These are phyloP conservation scores for Schizotus pectinicornis DNA, from an alignment of 2,888 invertebrate species.

Conservation along the genomic window DNA sequence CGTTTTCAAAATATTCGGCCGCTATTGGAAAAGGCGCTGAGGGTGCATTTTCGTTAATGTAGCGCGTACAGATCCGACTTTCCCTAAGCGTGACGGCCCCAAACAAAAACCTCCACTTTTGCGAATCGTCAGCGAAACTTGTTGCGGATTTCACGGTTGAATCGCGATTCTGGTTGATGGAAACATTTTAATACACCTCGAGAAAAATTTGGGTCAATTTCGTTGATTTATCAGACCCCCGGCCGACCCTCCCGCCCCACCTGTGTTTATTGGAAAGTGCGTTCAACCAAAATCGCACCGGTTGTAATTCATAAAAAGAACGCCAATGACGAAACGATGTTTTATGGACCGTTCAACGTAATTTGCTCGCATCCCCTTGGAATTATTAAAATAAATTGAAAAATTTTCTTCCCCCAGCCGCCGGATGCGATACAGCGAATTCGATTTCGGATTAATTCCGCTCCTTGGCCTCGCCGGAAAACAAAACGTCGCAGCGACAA, in stretches of 20 bases:
- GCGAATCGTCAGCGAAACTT: too few relatives aligned
- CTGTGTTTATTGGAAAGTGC: conserved; percentile 34
- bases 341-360: conserved; percentile 16
- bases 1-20: conserved; percentile 18
- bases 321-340: conserved; percentile 15
- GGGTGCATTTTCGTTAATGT: conserved; percentile 16
- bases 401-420: background rate
- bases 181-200: conserved; percentile 19
- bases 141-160: too few relatives aligned
- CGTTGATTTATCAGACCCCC: conserved; percentile 31
- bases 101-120: too few relatives aligned
- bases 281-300: conserved; percentile 14
- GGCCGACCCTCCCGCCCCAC: conserved; percentile 5
- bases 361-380: conserved; percentile 17
- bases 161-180: conserved; percentile 6
- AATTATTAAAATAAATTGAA: conserved; percentile 22
- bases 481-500: background rate
- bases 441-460: conserved; percentile 3
- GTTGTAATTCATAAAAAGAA: conserved; percentile 23
- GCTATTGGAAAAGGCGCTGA: conserved; percentile 23
- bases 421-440: conserved; percentile 8
- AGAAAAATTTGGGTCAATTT: conserved; percentile 33
- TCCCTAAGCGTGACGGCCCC: background rate
- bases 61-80: conserved; percentile 4
- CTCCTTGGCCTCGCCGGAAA: background rate